Percentiles rank a stretch among this genome's conserved stretches.
phyloP scores from a whole-genome alignment of 1,140 invertebrate genomes.

The Conus betulinus region DNA sequence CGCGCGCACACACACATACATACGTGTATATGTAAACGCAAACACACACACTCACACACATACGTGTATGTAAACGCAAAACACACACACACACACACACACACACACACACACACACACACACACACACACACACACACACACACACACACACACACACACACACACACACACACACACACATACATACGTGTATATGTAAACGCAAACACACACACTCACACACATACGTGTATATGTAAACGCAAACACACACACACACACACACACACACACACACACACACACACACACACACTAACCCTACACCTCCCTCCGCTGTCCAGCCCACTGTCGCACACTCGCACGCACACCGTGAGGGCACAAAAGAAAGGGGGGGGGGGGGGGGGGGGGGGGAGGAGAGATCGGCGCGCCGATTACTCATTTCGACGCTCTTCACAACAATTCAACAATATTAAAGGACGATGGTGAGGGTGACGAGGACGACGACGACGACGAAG shows the following conservation, averaged over 20 bases:
- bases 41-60: background rate
- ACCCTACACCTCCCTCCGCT: background rate
- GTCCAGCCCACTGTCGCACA: background rate
- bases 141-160: background rate
- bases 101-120: background rate
- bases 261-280: background rate
- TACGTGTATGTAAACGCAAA: background rate
- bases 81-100: background rate
- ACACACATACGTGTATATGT: background rate
- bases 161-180: background rate
- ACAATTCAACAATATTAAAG: too few species aligned
- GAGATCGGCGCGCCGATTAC: too few species aligned
- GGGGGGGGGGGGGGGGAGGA: too few species aligned
- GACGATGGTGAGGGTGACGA: too few species aligned
- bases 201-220: slow-evolving; percentile 7
- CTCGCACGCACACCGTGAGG: background rate
- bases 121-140: background rate
- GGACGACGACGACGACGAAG: too few species aligned
- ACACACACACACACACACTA: background rate
- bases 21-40: background rate
- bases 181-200: background rate
- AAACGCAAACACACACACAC: background rate
- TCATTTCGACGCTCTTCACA: too few species aligned
- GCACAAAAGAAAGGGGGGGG: too few species aligned
- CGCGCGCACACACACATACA: background rate